Base-by-base conservation (phyloP, 2,797 vertebrate species). In the Onychomys torridus region DNA sequence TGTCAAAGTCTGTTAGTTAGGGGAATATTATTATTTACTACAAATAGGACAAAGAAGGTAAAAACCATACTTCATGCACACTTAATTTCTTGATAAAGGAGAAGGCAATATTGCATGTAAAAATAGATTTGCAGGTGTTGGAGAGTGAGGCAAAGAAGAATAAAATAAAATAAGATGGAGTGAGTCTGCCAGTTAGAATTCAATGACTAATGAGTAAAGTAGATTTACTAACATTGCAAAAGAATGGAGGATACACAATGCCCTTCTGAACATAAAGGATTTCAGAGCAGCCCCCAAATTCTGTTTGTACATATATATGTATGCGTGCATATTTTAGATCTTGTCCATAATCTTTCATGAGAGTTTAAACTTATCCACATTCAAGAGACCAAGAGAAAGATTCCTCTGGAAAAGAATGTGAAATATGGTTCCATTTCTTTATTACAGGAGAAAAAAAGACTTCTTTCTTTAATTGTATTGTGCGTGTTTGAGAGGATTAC, bases 21-120 rank as follows among this genome's bases (percentile, higher is more conserved):
- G n/a, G 65, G 32, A 16, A 82, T 61, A 76, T 40, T 88, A 84
- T 67, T 87, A 43, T 67, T 93, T 87, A 87, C 94, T 89, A 32
- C 65, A 34, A 89, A 75, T 78, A 61, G 43, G 77, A 32, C 76
- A 34, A 59, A 85, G 61, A 13, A 86, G 84, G 9, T 43, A 19
- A 71, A 81, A 93, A 32, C 55, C 40, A 49, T 46, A 37, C 25
- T 82, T 11, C 34, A 40, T 37, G 9, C 77, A 13, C 49, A 43
- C 19, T 86, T 93, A 63, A n/a, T 94, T 43, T 85, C 61, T 86
- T 79, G 29, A 34, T 57, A 82, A 69, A 46, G 46, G 63, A 71
- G 34, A 86, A 71, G 5, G 32, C 77, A 17, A 84, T 83, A 40
- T 63, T 90, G 34, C 69, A 27, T 91, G 27, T 25, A 49, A 29